A percentile compares a stretch with the other conserved stretches of the same genome.
phyloP scores from a whole-genome alignment of 1,140 invertebrate species.

The Meloidogyne hapla region DNA sequence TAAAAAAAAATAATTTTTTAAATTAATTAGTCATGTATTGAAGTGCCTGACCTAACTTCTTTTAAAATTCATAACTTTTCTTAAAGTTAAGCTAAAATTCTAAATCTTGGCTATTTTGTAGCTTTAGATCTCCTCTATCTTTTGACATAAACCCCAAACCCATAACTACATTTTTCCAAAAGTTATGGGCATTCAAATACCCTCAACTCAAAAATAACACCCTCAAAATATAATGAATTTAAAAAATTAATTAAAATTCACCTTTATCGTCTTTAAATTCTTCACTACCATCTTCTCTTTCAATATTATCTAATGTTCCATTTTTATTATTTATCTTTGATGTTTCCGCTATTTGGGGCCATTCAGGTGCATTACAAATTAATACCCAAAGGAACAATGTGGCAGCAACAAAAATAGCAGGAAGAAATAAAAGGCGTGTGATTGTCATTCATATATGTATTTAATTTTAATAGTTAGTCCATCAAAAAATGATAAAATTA shows the following conservation, averaged over 20 bases:
- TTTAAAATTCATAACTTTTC: background rate
- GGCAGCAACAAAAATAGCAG: constrained; percentile 55
- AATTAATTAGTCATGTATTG: background rate
- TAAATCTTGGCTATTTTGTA: too few species aligned
- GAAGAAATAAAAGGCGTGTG: constrained; percentile 55
- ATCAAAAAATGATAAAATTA: constrained; percentile 7
- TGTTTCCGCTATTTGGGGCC: constrained; percentile 41
- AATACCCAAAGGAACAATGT: constrained; percentile 59
- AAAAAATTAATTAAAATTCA: constrained; percentile 10
- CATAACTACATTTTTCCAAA: too few species aligned
- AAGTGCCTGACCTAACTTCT: background rate
- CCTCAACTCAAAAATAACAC: too few species aligned
- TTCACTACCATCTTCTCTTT: background rate
- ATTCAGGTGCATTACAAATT: constrained; percentile 56
- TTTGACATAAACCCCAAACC: too few species aligned
- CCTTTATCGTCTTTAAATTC: background rate
- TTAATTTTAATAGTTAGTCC: background rate
- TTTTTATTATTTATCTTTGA: constrained; percentile 22
- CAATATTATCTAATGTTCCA: constrained; percentile 12
- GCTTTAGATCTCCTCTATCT: too few species aligned
- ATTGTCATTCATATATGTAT: constrained; percentile 48
- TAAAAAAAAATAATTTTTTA: background rate
- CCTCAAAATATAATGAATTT: too few species aligned
- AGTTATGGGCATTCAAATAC: too few species aligned
- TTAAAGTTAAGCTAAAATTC: too few species aligned